Evolutionary conservation across 2,888 invertebrate species (phyloP).

Genomic region (Diarsia dahlii): DNA sequence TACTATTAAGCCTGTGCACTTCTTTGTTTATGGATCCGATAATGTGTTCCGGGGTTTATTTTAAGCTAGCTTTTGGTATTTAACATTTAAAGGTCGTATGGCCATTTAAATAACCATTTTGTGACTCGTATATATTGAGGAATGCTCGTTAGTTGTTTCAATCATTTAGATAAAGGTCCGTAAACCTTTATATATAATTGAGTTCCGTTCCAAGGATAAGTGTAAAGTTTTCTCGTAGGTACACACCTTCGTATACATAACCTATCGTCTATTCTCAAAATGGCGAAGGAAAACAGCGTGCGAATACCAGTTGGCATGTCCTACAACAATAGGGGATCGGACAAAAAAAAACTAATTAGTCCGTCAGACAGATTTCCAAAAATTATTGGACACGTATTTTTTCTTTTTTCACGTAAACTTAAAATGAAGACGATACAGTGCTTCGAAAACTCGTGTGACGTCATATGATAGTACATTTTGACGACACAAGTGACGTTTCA

Average conservation of each 20-base stretch:
- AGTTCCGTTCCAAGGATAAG: not conserved
- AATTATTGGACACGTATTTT: too few species aligned
- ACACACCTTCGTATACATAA: too few species aligned
- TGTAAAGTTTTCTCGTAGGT: not conserved
- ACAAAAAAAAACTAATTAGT: too few species aligned
- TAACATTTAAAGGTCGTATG: not conserved
- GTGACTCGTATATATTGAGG: not conserved
- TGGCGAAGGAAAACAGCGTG: not conserved
- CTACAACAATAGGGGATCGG: too few species aligned
- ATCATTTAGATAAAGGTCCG: not conserved
- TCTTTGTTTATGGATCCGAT: not conserved
- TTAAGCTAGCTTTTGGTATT: not conserved
- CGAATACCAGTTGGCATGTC: not conserved
- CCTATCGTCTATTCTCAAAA: not conserved
- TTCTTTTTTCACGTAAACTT: too few species aligned
- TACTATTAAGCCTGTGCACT: too few species aligned
- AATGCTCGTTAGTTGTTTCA: not conserved
- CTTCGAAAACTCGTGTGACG: too few species aligned
- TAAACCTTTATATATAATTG: not conserved
- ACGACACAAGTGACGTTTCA: too few species aligned
- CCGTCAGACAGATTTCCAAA: too few species aligned
- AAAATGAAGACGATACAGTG: too few species aligned
- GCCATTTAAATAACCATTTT: not conserved
- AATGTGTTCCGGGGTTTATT: not conserved
- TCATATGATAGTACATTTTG: too few species aligned